Evolutionary conservation across 2,797 vertebrate genomes (phyloP).

Genomic region (Takifugu ocellatus): DNA sequence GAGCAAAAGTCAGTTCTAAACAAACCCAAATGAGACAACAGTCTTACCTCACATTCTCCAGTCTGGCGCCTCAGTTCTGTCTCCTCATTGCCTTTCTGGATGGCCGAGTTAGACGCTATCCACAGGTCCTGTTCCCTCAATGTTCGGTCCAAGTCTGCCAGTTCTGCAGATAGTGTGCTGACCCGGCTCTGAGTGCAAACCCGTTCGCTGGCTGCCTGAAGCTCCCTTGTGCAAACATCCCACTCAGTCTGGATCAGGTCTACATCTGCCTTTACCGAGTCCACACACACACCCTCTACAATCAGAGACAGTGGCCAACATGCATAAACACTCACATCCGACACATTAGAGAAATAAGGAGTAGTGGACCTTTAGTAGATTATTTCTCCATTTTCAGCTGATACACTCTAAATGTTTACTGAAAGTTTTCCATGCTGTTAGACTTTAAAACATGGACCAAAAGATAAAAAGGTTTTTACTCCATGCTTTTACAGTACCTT

Average conservation of each 20-base stretch:
- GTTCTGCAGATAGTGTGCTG: slow-evolving; percentile 71
- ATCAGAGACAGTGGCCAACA: slow-evolving; percentile 9
- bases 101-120: slow-evolving; percentile 52
- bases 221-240: slow-evolving; percentile 71
- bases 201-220: slow-evolving; percentile 75
- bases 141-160: slow-evolving; percentile 73
- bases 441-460: slow-evolving; percentile 24
- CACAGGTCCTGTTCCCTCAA: slow-evolving; percentile 79
- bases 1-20: background rate
- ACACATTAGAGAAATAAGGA: background rate
- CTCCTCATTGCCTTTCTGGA: slow-evolving; percentile 42
- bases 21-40: background rate
- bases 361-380: background rate
- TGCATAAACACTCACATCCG: background rate
- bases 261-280: slow-evolving; percentile 57
- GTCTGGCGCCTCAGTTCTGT: slow-evolving; percentile 61
- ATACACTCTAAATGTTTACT: too few species aligned
- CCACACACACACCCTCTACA: slow-evolving; percentile 58
- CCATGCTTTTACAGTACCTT: too few species aligned
- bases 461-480: slow-evolving; percentile 22
- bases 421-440: too few species aligned
- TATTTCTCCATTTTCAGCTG: too few species aligned
- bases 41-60: slow-evolving; percentile 81
- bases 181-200: slow-evolving; percentile 78
- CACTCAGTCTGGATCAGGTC: slow-evolving; percentile 78